Evolutionary conservation across 2,797 vertebrate species (phyloP), one percentile per base, ranked within the genome.

Genomic region (Urophycis tenuis): DNA sequence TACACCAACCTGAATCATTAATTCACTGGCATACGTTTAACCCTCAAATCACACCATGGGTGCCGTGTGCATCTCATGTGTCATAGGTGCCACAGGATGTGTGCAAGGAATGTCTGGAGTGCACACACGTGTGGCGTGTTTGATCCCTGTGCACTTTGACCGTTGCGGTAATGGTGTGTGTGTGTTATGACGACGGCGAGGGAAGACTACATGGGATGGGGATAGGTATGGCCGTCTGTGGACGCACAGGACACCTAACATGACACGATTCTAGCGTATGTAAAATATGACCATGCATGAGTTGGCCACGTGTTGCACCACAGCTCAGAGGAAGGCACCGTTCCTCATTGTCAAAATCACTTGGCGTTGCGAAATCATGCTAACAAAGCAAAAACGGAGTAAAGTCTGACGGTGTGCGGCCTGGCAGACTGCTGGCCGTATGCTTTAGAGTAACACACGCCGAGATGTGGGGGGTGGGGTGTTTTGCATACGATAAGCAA

Each of bases 291-390:
- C 73, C 84, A 81, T 81, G 85, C 78, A 79, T 74, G 81, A 86
- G 77, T 83, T 82, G 79, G 86, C 82, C 81, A 85, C 70, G 81
- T 60, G 60, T 29, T 3, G 71, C 73, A 72, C 64, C 0, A 32
- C 45, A 29, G 81, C 79, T 88, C 84, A 82, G 87, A 89, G 87
- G 82, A 85, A 83, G 71, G 35, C 35, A 39, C 36, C 76, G 78
- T 75, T 84, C 87, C 85, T 88, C 89, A 72, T 87, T 82, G 88
- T 90, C 87, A 80, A 80, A 80, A 87, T 88, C 86, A 85, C 85
- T 83, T 82, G 84, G 81, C 11, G 49, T 19, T 87, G 84, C 86
- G 78, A 81, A 81, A 86, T 85, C 86, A 86, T 88, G 87, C 88
- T 78, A 81, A 39, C 81, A 79, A 74, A 67, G 64, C 73, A 82